A percentile compares a stretch with the other conserved stretches of the same genome.
These are phyloP conservation scores for Heliconius melpomene DNA, from an alignment of 1,140 invertebrate genomes.

Conservation along the genomic window DNA sequence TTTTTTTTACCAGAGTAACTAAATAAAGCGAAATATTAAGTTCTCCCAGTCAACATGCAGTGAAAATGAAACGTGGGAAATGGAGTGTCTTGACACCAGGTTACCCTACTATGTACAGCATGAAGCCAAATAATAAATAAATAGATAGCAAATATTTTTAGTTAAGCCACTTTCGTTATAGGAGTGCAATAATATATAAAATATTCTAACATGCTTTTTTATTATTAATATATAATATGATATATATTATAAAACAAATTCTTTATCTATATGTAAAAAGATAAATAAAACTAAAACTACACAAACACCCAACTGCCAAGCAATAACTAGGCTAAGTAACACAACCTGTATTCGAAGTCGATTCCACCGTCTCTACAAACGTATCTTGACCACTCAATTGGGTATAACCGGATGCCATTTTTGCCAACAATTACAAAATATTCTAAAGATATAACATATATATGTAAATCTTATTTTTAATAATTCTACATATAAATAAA, in stretches of 20 bases:
- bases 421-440: not conserved
- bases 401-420: constrained; percentile 20
- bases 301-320: not conserved
- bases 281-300: not conserved
- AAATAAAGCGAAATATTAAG: too few relatives aligned
- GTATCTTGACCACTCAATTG: constrained; percentile 18
- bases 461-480: not conserved
- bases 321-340: not conserved
- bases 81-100: too few relatives aligned
- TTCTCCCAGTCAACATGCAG: too few relatives aligned
- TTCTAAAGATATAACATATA: not conserved
- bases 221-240: too few relatives aligned
- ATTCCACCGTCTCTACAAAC: not conserved
- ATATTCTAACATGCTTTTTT: too few relatives aligned
- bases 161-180: too few relatives aligned
- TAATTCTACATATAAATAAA: not conserved
- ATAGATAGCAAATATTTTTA: too few relatives aligned
- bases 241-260: not conserved
- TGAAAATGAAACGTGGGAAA: too few relatives aligned
- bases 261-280: not conserved
- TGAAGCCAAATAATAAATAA: too few relatives aligned
- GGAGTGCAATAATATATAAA: too few relatives aligned
- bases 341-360: not conserved
- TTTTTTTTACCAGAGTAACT: too few relatives aligned
- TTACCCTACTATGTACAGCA: too few relatives aligned